Percentiles rank a stretch among this genome's conserved stretches.
Conservation (phyloP, 2,888 invertebrate species). For the Orthosia gracilis region DNA sequence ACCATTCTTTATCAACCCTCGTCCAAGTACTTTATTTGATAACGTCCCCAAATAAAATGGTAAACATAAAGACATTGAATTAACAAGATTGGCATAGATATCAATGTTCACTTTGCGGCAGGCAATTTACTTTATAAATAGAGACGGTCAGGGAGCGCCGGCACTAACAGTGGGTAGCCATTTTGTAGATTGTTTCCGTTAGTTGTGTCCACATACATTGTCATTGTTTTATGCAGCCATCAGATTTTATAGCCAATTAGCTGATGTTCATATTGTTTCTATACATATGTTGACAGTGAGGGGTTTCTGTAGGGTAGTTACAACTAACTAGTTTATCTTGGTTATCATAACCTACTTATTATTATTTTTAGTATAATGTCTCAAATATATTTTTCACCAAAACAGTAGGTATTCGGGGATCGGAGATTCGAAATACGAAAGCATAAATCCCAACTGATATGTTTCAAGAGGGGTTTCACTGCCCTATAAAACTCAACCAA, state of each 20-base stretch:
- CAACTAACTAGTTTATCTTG: neutral
- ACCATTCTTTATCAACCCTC: conserved; percentile 42
- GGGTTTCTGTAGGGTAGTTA: conserved; percentile 1
- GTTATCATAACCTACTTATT: too few species aligned
- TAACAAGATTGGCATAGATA: conserved; percentile 82
- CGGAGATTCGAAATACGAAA: neutral
- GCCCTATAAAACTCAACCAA: conserved; percentile 11
- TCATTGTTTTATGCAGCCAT: conserved; percentile 55
- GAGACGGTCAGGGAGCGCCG: conserved; percentile 84
- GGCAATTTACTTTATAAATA: conserved; percentile 89
- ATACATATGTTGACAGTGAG: conserved; percentile 11
- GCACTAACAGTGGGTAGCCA: conserved; percentile 82
- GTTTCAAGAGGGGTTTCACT: neutral
- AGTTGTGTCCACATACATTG: conserved; percentile 65
- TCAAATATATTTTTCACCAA: too few species aligned
- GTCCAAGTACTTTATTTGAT: conserved; percentile 52
- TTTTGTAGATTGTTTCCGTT: conserved; percentile 85
- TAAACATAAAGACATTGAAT: conserved; percentile 73
- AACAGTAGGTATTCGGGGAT: neutral
- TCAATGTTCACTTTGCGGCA: conserved; percentile 82
- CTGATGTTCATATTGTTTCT: conserved; percentile 29
- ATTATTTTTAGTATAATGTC: too few species aligned
- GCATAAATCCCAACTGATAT: neutral
- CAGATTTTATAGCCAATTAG: conserved; percentile 43
- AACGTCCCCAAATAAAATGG: conserved; percentile 52